phyloP scores from a whole-genome alignment of 2,888 invertebrate species.

The Cryptus armator region DNA sequence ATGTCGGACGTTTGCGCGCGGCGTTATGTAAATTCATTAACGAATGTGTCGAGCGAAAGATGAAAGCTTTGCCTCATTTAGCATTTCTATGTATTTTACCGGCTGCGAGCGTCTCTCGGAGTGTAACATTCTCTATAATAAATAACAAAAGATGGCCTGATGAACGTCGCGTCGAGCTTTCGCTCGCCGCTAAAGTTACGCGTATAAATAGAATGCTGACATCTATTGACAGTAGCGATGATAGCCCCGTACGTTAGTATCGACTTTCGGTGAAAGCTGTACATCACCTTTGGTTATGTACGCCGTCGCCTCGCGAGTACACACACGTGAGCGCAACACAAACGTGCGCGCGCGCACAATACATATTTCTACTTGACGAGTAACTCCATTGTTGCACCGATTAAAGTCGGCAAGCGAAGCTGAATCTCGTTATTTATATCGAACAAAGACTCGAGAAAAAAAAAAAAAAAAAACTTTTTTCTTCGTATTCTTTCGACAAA shows the following conservation, averaged over 20 bases:
- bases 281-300: neutral
- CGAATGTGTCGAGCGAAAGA: slow-evolving; percentile 7
- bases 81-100: slow-evolving; percentile 10
- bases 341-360: neutral
- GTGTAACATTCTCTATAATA: neutral
- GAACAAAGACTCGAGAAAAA: neutral
- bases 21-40: slow-evolving; percentile 52
- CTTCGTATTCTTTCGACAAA: no score
- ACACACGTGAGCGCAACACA: neutral
- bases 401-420: no score
- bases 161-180: slow-evolving; percentile 4
- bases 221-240: slow-evolving; percentile 52
- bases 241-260: slow-evolving; percentile 40
- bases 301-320: neutral
- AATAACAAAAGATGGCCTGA: slow-evolving; percentile 46
- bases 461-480: no score
- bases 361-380: slow-evolving; percentile 18
- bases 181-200: slow-evolving; percentile 4
- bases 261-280: slow-evolving; percentile 34
- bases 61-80: slow-evolving; percentile 13
- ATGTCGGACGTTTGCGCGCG: slow-evolving; percentile 5
- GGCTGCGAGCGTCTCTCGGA: neutral
- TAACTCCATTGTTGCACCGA: neutral
- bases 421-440: neutral
- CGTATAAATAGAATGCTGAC: slow-evolving; percentile 34